Evolutionary conservation across 2,113 vertebrate genomes (phyloP).

Genomic region (Neodontobutis hainanensis): DNA sequence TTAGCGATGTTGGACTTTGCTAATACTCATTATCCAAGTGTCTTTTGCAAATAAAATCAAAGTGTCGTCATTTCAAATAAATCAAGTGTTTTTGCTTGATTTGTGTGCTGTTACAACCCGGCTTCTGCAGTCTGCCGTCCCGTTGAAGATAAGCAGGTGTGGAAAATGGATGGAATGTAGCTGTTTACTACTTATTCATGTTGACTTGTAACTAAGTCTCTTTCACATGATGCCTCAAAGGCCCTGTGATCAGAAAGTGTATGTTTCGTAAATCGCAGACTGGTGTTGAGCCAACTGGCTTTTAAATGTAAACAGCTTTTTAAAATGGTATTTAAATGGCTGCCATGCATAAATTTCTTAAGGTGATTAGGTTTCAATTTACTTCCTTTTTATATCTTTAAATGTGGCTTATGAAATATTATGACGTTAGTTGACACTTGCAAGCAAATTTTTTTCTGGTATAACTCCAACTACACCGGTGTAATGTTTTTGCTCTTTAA

Average conservation of each 20-base stretch:
- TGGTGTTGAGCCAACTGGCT: background rate
- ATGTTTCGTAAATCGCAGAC: background rate
- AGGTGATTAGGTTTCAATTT: background rate
- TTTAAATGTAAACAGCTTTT: constrained; percentile 1
- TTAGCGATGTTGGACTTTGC: background rate
- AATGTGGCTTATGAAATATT: background rate
- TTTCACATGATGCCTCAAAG: background rate
- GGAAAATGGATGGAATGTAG: background rate
- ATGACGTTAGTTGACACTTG: background rate
- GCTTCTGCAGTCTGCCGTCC: background rate
- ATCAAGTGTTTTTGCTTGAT: constrained; percentile 6
- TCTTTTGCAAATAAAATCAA: background rate
- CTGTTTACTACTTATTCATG: background rate
- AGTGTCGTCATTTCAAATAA: constrained; percentile 7
- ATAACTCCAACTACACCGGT: too few species aligned
- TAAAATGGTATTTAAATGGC: background rate
- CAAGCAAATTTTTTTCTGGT: too few species aligned
- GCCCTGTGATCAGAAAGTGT: background rate
- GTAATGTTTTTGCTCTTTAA: too few species aligned
- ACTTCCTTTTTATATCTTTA: too few species aligned
- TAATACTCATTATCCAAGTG: background rate
- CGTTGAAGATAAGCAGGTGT: background rate
- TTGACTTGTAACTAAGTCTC: background rate
- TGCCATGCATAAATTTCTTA: background rate
- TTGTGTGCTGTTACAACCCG: background rate